phyloP scores from a whole-genome alignment of 2,113 vertebrate genomes.

The Cynoglossus semilaevis region DNA sequence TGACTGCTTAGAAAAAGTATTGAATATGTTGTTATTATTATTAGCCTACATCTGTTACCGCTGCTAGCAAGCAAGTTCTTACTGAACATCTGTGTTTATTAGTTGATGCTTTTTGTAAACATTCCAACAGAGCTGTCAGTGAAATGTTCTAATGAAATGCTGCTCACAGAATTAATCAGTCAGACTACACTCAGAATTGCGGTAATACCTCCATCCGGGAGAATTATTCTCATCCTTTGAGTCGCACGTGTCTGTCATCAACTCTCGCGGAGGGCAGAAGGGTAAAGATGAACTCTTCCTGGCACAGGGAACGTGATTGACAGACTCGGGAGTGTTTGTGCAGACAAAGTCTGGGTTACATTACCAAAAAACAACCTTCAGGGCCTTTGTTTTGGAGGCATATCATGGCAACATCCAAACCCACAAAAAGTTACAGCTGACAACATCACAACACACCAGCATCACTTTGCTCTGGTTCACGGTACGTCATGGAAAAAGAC shows the following conservation, averaged over 20 bases:
- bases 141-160: neutral
- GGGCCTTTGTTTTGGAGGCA: neutral
- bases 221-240: neutral
- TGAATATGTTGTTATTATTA: too few relatives aligned
- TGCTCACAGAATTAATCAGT: neutral
- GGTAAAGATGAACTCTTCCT: neutral
- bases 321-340: neutral
- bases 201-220: neutral
- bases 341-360: neutral
- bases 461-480: neutral
- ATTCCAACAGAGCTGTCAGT: too few relatives aligned
- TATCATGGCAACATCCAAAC: neutral
- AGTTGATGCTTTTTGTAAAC: too few relatives aligned
- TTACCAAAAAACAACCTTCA: neutral
- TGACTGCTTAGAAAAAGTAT: too few relatives aligned
- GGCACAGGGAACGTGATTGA: neutral
- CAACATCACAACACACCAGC: neutral
- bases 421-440: neutral
- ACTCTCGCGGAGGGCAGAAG: neutral
- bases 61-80: too few relatives aligned
- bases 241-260: neutral
- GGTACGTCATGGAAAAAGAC: conserved; percentile 13
- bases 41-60: too few relatives aligned
- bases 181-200: neutral
- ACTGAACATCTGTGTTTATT: too few relatives aligned